phyloP scores from a whole-genome alignment of 2,113 vertebrate genomes.

The Ranitomeya imitator region DNA sequence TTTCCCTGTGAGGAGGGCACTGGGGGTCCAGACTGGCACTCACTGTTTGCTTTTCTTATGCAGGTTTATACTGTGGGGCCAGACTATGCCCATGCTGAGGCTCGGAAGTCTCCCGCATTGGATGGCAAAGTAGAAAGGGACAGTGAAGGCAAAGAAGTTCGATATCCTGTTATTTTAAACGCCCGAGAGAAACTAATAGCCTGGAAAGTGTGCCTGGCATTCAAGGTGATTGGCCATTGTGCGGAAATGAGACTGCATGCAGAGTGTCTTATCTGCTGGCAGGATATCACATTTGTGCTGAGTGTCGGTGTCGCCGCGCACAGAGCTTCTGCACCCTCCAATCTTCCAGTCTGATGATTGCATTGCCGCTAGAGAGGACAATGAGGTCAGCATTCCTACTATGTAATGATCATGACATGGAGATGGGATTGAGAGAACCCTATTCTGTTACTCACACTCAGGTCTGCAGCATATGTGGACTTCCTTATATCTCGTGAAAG shows the following conservation, averaged over 20 bases:
- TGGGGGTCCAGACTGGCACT: not conserved
- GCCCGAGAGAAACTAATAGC: slow-evolving; percentile 89
- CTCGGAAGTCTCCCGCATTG: slow-evolving; percentile 86
- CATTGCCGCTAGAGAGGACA: no score
- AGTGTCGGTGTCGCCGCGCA: not conserved
- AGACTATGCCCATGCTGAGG: slow-evolving; percentile 90
- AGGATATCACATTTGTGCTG: not conserved
- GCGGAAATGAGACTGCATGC: slow-evolving; percentile 14
- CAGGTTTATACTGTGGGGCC: slow-evolving; percentile 91
- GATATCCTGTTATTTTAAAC: slow-evolving; percentile 89
- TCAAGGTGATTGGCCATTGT: slow-evolving; percentile 81
- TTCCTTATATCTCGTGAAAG: no score
- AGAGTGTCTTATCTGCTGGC: not conserved
- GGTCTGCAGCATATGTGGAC: no score
- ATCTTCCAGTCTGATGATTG: no score
- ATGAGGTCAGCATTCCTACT: no score
- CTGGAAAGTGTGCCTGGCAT: slow-evolving; percentile 91
- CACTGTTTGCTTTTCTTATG: slow-evolving; percentile 13
- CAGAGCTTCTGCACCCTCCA: not conserved
- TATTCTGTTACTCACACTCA: no score
- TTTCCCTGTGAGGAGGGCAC: not conserved
- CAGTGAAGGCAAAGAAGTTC: slow-evolving; percentile 90
- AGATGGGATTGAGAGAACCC: no score
- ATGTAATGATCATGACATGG: no score
- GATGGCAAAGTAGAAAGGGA: slow-evolving; percentile 90